phyloP scores from a whole-genome alignment of 2,797 vertebrate genomes.

The Acipenser ruthenus region DNA sequence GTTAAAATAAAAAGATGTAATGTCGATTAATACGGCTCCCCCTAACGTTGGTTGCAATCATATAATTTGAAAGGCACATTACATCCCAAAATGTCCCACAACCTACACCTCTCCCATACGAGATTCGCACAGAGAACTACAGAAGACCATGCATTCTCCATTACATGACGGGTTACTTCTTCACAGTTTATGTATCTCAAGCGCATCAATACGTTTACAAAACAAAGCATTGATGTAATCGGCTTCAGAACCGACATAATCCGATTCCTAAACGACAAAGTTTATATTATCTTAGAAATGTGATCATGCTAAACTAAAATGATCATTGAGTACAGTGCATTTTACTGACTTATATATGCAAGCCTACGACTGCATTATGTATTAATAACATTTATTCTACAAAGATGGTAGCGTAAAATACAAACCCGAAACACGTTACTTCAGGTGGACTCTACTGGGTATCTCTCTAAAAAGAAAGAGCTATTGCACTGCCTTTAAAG shows the following conservation, averaged over 20 bases:
- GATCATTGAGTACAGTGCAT: background rate
- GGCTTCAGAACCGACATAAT: constrained; percentile 15
- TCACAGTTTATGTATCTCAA: constrained; percentile 2
- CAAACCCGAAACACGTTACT: background rate
- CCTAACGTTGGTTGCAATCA: too few relatives aligned
- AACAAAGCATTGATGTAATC: constrained; percentile 6
- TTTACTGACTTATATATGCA: background rate
- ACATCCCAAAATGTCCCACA: constrained; percentile 18
- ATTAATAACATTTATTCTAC: background rate
- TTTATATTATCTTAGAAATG: constrained; percentile 34
- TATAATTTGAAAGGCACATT: constrained; percentile 4
- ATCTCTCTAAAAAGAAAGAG: constrained; percentile 6
- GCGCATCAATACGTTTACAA: constrained; percentile 6
- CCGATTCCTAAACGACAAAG: constrained; percentile 47
- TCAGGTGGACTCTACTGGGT: constrained; percentile 6
- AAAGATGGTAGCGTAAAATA: too few relatives aligned
- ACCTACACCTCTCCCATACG: too few relatives aligned
- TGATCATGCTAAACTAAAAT: background rate
- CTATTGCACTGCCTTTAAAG: constrained; percentile 42
- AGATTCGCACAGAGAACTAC: too few relatives aligned
- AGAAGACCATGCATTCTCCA: too few relatives aligned
- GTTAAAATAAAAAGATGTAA: too few relatives aligned
- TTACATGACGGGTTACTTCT: too few relatives aligned
- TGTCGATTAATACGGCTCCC: too few relatives aligned
- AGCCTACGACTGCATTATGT: constrained; percentile 2